Percentiles rank a stretch among this genome's conserved stretches.
Conservation (phyloP, 2,797 vertebrate genomes). For the Chelidonichthys spinosus region DNA sequence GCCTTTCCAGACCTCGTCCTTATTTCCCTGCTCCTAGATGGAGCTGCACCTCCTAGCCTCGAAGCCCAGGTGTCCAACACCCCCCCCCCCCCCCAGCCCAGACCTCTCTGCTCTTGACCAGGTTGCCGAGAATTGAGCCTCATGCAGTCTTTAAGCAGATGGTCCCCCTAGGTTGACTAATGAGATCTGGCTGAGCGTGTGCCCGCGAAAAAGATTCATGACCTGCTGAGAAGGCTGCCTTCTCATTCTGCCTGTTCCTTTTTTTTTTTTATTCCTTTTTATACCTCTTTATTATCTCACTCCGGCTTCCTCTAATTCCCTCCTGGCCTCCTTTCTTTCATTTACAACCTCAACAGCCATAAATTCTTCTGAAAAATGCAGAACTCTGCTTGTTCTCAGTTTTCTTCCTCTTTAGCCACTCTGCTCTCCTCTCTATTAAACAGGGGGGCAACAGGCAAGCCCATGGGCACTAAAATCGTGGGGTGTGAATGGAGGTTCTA, state of each 20-base stretch:
- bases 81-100: slow-evolving; percentile 4
- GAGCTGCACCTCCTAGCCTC: slow-evolving; percentile 19
- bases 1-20: slow-evolving; percentile 23
- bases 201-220: slow-evolving; percentile 48
- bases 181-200: slow-evolving; percentile 49
- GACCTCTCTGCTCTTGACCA: slow-evolving; percentile 25
- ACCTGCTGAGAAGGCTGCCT: slow-evolving; percentile 32
- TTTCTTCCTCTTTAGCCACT: slow-evolving; percentile 24
- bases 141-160: slow-evolving; percentile 52
- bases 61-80: not conserved
- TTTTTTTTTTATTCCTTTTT: slow-evolving; percentile 12
- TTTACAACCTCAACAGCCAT: slow-evolving; percentile 22
- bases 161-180: slow-evolving; percentile 59
- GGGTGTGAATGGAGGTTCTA: slow-evolving; percentile 29
- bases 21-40: slow-evolving; percentile 14
- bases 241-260: slow-evolving; percentile 17
- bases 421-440: slow-evolving; percentile 22
- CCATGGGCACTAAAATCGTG: slow-evolving; percentile 28
- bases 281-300: slow-evolving; percentile 25
- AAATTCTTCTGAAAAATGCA: slow-evolving; percentile 23
- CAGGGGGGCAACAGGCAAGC: slow-evolving; percentile 28
- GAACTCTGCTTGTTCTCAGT: slow-evolving; percentile 5
- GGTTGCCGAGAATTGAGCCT: slow-evolving; percentile 29
- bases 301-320: not conserved
- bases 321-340: slow-evolving; percentile 7